These are phyloP conservation scores for Pitangus sulphuratus DNA, from an alignment of 2,797 vertebrate genomes.

Conservation along the genomic window DNA sequence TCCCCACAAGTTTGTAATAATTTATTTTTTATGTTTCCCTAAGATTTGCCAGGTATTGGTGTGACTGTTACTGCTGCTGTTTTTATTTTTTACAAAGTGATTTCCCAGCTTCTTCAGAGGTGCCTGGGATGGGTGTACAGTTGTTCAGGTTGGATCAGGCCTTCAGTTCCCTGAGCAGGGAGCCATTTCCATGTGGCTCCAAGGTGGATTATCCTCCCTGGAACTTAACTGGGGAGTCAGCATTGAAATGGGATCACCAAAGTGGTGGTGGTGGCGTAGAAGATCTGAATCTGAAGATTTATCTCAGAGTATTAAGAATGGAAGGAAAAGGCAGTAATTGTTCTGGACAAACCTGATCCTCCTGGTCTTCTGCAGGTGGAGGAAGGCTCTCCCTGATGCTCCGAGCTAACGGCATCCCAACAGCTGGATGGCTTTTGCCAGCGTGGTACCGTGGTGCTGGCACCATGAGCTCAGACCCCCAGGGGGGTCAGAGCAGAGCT, in stretches of 20 bases:
- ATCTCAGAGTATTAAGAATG: background rate
- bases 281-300: background rate
- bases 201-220: background rate
- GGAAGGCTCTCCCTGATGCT: background rate
- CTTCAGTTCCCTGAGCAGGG: background rate
- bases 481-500: background rate
- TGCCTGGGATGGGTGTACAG: background rate
- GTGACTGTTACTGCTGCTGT: background rate
- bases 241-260: background rate
- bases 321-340: background rate
- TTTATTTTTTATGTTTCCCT: background rate
- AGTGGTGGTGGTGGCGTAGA: accelerated
- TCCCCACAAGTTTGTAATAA: background rate
- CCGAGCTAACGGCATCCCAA: accelerated
- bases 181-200: accelerated
- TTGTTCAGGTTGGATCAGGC: background rate
- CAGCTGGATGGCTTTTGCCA: background rate
- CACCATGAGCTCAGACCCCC: background rate
- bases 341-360: background rate
- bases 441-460: accelerated
- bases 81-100: background rate
- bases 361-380: background rate
- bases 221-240: accelerated
- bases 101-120: background rate
- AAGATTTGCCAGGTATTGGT: background rate